Percentiles rank a stretch among this genome's conserved stretches.
Evolutionary conservation across 2,888 invertebrate species (phyloP).

Genomic region (Aphrophora alni): DNA sequence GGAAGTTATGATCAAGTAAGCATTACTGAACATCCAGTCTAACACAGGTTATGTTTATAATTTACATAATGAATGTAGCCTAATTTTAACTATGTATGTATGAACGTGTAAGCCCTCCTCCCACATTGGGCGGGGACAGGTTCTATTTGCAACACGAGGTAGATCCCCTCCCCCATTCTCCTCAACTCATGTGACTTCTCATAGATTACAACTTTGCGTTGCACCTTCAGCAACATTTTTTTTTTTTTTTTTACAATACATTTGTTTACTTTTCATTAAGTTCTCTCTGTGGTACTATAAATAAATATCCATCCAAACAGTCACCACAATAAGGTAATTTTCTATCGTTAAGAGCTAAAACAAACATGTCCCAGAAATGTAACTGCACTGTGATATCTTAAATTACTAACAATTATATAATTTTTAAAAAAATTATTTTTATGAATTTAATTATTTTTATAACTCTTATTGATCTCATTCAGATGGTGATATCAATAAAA

Average conservation of each 20-base stretch:
- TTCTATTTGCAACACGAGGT: conserved; percentile 32
- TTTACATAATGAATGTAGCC: conserved; percentile 30
- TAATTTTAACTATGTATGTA: conserved; percentile 27
- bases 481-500: too few species aligned
- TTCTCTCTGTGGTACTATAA: background rate
- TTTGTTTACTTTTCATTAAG: conserved; percentile 9
- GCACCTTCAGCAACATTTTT: background rate
- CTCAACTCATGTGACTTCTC: background rate
- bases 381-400: too few species aligned
- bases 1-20: too few species aligned
- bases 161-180: conserved; percentile 8
- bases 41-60: conserved; percentile 29
- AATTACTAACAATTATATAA: too few species aligned
- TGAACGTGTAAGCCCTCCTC: conserved; percentile 23
- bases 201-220: background rate
- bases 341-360: too few species aligned
- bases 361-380: too few species aligned
- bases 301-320: too few species aligned
- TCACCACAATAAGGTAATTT: too few species aligned
- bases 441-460: too few species aligned
- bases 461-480: too few species aligned
- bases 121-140: conserved; percentile 19
- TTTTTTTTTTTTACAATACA: background rate
- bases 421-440: too few species aligned
- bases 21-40: too few species aligned